Evolutionary conservation across 2,797 vertebrate species (phyloP).

Genomic region (Peromyscus aztecus): DNA sequence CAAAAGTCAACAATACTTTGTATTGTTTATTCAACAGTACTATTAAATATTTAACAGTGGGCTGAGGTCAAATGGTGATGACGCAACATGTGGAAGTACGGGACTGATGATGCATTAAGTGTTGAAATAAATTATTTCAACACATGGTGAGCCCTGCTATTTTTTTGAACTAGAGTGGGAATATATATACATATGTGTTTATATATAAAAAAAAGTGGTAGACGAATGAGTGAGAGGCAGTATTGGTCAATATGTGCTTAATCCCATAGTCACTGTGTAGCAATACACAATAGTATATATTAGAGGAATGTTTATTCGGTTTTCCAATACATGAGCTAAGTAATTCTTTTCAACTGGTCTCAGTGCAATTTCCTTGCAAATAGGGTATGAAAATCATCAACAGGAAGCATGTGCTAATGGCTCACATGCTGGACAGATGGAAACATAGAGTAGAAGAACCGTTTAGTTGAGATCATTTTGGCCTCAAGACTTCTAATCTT

Average conservation of each 20-base stretch:
- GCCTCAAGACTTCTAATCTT: slow-evolving; percentile 70
- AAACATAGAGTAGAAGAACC: slow-evolving; percentile 68
- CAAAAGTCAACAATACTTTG: slow-evolving; percentile 83
- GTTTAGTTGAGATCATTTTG: slow-evolving; percentile 81
- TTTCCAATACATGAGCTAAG: slow-evolving; percentile 67
- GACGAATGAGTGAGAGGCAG: background rate
- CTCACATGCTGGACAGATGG: slow-evolving; percentile 79
- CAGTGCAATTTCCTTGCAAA: slow-evolving; percentile 66
- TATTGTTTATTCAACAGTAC: slow-evolving; percentile 78
- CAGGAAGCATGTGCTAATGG: slow-evolving; percentile 75
- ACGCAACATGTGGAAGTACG: slow-evolving; percentile 76
- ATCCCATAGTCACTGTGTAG: slow-evolving; percentile 33
- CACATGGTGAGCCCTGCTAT: slow-evolving; percentile 41
- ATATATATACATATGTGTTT: background rate
- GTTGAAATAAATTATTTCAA: slow-evolving; percentile 83
- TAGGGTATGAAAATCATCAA: slow-evolving; percentile 73
- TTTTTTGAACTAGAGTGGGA: slow-evolving; percentile 66
- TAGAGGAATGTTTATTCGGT: slow-evolving; percentile 61
- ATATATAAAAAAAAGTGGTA: background rate
- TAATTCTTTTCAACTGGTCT: slow-evolving; percentile 69
- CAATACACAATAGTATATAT: slow-evolving; percentile 1
- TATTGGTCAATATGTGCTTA: slow-evolving; percentile 44
- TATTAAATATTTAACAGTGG: slow-evolving; percentile 81
- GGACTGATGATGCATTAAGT: slow-evolving; percentile 74
- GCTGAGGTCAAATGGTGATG: slow-evolving; percentile 78